Percentiles rank a stretch among this genome's conserved stretches.
phyloP scores from a whole-genome alignment of 2,888 invertebrate genomes.

The Ariolimax columbianus region DNA sequence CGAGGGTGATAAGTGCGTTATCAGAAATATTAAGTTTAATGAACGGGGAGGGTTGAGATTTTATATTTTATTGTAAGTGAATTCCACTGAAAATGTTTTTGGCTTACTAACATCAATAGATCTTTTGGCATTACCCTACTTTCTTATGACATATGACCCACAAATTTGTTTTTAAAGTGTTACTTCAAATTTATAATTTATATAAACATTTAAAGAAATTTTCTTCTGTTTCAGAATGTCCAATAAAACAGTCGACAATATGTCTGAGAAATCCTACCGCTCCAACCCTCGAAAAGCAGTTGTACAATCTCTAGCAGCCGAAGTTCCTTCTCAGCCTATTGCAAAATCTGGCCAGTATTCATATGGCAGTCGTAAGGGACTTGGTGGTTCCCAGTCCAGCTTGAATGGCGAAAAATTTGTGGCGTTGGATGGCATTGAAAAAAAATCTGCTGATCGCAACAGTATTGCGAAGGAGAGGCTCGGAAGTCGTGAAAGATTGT shows the following conservation, averaged over 20 bases:
- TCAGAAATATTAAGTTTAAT: no score
- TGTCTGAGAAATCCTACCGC: slow-evolving; percentile 44
- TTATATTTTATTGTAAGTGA: not conserved
- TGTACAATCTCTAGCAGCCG: not conserved
- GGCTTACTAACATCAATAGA: not conserved
- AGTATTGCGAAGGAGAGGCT: not conserved
- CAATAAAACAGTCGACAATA: slow-evolving; percentile 36
- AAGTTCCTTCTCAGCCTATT: slow-evolving; percentile 16
- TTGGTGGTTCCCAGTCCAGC: slow-evolving; percentile 27
- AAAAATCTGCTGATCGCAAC: not conserved
- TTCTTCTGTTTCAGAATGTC: slow-evolving; percentile 15
- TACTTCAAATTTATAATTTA: no score
- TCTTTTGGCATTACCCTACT: not conserved
- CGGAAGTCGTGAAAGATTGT: slow-evolving; percentile 13
- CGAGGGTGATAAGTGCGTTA: no score
- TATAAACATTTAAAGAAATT: no score
- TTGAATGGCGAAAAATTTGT: slow-evolving; percentile 29
- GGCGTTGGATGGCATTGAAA: not conserved
- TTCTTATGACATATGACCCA: no score
- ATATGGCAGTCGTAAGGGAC: slow-evolving; percentile 13
- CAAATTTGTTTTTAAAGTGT: no score
- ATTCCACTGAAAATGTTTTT: not conserved
- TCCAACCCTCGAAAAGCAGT: slow-evolving; percentile 27
- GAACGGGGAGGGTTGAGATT: no score
- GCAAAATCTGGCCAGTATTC: slow-evolving; percentile 35